Base-by-base conservation (phyloP, 2,888 invertebrate genomes). In the Apamea anceps region DNA sequence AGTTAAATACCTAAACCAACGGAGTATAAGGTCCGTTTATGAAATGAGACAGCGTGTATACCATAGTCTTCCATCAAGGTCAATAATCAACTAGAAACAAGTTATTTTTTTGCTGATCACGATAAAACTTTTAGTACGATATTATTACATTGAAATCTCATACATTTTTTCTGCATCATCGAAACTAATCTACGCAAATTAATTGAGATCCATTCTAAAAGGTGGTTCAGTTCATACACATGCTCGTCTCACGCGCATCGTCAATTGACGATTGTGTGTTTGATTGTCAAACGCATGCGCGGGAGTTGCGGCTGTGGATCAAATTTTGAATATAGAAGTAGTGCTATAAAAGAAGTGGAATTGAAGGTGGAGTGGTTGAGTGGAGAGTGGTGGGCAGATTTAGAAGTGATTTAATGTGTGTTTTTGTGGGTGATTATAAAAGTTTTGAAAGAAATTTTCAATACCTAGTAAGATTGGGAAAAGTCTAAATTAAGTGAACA, bases 171-270 rank as follows among this genome's bases (percentile, higher is more conserved):
- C 77, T 86, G n/a, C 54, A 63, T 67, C 60, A 21, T 25, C 13
- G 18, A 60, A 68, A 85, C 45, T 85, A 74, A n/a, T 86, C 90
- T 91, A 73, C 75, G 45, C 68, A 75, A 75, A 79, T 86, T 88
- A 90, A 90, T 90, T 90, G 85, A 86, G 78, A 82, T 70, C 84
- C 81, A 84, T 87, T 85, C 77, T 81, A 77, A 57, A 65, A 80
- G 72, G 68, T 82, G 74, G 81, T 78, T 85, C 85, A 89, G 84
- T 88, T 85, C 68, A 77, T 81, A 80, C 80, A 85, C 77, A 71
- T 79, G 74, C 51, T 67, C 80, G 84, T 70, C 87, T 85, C 88
- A 80, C 70, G 87, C 89, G 88, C 87, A 77, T 77, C 83, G 78
- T 80, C 82, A 84, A 80, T 80, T 87, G 79, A 77, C 60, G 45